Conservation (phyloP, 2,797 vertebrate genomes). For the Oophaga sylvatica region DNA sequence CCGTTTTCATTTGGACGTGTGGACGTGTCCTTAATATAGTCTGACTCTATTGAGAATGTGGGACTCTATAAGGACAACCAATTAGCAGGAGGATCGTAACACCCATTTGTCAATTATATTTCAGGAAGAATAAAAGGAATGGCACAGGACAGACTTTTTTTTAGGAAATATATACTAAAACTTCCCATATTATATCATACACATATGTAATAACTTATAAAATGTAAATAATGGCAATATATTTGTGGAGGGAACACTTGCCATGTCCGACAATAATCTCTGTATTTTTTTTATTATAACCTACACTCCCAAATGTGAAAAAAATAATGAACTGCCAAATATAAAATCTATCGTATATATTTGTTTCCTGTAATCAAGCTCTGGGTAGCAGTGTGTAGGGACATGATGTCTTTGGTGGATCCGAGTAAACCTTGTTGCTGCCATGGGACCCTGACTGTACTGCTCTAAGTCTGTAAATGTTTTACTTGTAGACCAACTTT, state of each 20-base stretch:
- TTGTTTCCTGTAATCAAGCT: not conserved
- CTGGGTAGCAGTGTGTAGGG: not conserved
- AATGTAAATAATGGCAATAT: not conserved
- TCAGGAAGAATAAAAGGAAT: too few relatives aligned
- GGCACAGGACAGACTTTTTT: too few relatives aligned
- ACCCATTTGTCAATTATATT: too few relatives aligned
- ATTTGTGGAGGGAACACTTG: not conserved
- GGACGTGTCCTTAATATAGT: too few relatives aligned
- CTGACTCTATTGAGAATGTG: too few relatives aligned
- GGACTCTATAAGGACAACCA: too few relatives aligned
- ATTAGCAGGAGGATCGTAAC: too few relatives aligned
- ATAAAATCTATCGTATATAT: not conserved
- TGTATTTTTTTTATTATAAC: not conserved
- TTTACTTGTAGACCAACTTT: not conserved
- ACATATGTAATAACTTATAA: too few relatives aligned
- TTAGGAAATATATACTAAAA: too few relatives aligned
- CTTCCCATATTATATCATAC: too few relatives aligned
- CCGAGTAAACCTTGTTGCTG: conserved; percentile 4
- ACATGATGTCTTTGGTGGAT: not conserved
- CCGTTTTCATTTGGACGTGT: too few relatives aligned
- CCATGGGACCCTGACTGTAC: not conserved
- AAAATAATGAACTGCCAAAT: not conserved
- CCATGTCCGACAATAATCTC: not conserved
- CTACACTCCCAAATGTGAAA: not conserved
- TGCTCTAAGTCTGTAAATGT: conserved; percentile 25